Evolutionary conservation across 2,113 vertebrate species (phyloP).

Genomic region (Gasterosteus aculeatus): DNA sequence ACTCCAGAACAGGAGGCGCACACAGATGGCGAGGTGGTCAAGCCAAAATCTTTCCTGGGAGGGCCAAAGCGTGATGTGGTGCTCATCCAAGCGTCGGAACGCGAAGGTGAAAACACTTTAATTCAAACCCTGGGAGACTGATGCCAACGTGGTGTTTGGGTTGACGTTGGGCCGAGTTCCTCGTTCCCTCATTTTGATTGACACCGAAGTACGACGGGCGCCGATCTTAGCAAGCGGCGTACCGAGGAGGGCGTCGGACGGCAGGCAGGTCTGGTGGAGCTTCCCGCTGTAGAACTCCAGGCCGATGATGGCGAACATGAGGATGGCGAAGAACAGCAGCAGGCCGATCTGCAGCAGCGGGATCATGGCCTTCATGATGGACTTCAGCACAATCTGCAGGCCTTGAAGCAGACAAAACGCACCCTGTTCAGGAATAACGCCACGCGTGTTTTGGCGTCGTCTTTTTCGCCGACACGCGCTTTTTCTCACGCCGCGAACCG

Average conservation of each 20-base stretch:
- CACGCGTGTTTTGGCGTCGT: too few relatives aligned
- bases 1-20: neutral
- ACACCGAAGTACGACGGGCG: too few relatives aligned
- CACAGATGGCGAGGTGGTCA: conserved; percentile 7
- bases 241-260: conserved; percentile 75
- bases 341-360: conserved; percentile 86
- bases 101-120: neutral
- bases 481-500: neutral
- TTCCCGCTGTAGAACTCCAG: conserved; percentile 87
- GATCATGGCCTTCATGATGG: conserved; percentile 88
- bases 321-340: conserved; percentile 34
- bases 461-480: neutral
- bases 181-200: too few relatives aligned
- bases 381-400: conserved; percentile 86
- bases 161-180: neutral
- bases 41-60: neutral
- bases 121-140: neutral
- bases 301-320: conserved; percentile 86
- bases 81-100: too few relatives aligned
- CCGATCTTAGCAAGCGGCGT: neutral
- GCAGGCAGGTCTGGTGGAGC: conserved; percentile 83
- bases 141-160: neutral
- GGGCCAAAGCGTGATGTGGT: too few relatives aligned
- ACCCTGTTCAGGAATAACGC: neutral
- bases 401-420: conserved; percentile 60